Evolutionary conservation across 2,113 vertebrate genomes (phyloP).

Genomic region (Paramisgurnus dabryanus): DNA sequence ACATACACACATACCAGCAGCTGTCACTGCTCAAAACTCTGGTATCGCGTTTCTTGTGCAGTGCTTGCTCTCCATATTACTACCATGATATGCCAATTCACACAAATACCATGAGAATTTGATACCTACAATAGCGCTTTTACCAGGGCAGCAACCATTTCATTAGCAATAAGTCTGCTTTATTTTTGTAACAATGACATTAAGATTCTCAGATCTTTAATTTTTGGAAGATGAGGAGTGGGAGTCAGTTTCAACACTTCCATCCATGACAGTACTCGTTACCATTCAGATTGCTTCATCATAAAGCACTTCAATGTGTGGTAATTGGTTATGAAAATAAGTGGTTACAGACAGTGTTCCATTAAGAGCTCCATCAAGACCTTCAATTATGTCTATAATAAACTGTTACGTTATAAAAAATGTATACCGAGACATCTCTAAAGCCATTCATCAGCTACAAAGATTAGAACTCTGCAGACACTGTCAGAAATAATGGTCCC

Average conservation of each 20-base stretch:
- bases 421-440: slow-evolving; percentile 45
- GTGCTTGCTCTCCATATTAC: slow-evolving; percentile 53
- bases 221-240: neutral
- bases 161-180: neutral
- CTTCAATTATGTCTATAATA: slow-evolving; percentile 39
- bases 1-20: slow-evolving; percentile 62
- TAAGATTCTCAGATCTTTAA: neutral
- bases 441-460: slow-evolving; percentile 34
- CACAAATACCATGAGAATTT: slow-evolving; percentile 36
- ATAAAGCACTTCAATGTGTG: slow-evolving; percentile 5
- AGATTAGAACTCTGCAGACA: no score
- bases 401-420: slow-evolving; percentile 38
- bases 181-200: neutral
- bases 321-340: slow-evolving; percentile 18
- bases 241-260: slow-evolving; percentile 20
- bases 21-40: slow-evolving; percentile 68
- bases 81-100: slow-evolving; percentile 38
- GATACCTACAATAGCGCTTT: slow-evolving; percentile 1
- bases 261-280: neutral
- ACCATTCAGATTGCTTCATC: neutral
- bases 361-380: slow-evolving; percentile 21
- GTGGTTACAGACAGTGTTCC: neutral
- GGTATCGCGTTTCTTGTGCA: slow-evolving; percentile 69
- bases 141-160: slow-evolving; percentile 22
- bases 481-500: no score